Evolutionary conservation across 1,140 invertebrate species (phyloP), one percentile per base, ranked within the genome.

Genomic region (Antheraea mylitta): DNA sequence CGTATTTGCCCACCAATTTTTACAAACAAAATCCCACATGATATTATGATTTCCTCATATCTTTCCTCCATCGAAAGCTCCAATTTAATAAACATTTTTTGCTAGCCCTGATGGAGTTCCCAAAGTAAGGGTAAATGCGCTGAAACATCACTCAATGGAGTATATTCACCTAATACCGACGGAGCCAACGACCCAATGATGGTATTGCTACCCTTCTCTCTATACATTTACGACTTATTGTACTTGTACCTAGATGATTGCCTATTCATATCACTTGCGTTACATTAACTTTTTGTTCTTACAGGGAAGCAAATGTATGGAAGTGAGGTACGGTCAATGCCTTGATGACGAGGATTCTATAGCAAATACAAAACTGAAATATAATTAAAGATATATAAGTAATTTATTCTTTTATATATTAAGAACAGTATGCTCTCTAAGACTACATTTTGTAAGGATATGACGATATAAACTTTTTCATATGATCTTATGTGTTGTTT

Each of bases 301-400:
- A 66, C 87, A 93, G 92, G 92, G 92, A 72, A 92, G 90, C 80
- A 92, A 91, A 83, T 92, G 91, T 61, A 88, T 93, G 86, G 90
- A 92, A 72, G 89, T 92, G 7, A 78, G 92, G 61, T 93, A 93
- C 75, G 92, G 92, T 0, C 87, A 93, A 66, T 86, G 90, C 22
- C 74, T 92, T 16, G 85, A 91, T 58, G 87, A 92, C 67, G 83
- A 90, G 74, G 82, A 89, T 74, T 88, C 81, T 8, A 84, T 82
- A 36, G 71, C 72, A 16, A 73, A 74, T 18, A 83, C 76, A 63
- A 92, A 90, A 80, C 68, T 89, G n/a, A 82, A 85, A 68, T 18
- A 48, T 22, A 74, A 75, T 66, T 84, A 71, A 76, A 58, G 48
- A 45, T 3, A 36, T 59, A 9, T 19, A 22, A 22, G 9, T 71